phyloP scores from a whole-genome alignment of 1,140 invertebrate genomes.

The Pentalonia nigronervosa region DNA sequence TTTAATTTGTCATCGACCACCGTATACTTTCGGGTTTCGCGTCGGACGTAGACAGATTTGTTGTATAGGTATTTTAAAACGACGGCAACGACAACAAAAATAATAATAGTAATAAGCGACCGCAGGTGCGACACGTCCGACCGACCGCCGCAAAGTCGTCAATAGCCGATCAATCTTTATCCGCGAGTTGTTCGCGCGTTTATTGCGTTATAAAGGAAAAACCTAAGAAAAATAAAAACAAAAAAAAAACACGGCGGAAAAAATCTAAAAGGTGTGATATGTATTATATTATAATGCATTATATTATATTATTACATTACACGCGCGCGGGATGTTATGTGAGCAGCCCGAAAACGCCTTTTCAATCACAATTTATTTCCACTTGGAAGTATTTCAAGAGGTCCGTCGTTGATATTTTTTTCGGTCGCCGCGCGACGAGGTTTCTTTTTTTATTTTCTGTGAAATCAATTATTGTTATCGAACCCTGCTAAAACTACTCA shows the following conservation, averaged over 20 bases:
- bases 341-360: not conserved
- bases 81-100: not conserved
- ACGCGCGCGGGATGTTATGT: not conserved
- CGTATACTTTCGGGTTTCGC: not conserved
- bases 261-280: not conserved
- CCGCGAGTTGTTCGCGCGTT: not conserved
- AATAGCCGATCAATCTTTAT: slow-evolving; percentile 19
- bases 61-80: not conserved
- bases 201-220: not conserved
- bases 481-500: not conserved
- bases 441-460: not conserved
- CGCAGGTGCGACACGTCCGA: not conserved
- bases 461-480: not conserved
- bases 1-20: not conserved
- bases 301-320: not conserved
- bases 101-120: not conserved
- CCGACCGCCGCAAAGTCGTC: not conserved
- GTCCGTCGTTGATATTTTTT: not conserved
- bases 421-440: not conserved
- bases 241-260: not conserved
- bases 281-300: not conserved
- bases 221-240: not conserved
- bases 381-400: not conserved
- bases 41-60: not conserved
- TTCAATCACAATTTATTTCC: slow-evolving; percentile 28